phyloP scores from a whole-genome alignment of 2,113 vertebrate genomes.

The Enhydra lutris region DNA sequence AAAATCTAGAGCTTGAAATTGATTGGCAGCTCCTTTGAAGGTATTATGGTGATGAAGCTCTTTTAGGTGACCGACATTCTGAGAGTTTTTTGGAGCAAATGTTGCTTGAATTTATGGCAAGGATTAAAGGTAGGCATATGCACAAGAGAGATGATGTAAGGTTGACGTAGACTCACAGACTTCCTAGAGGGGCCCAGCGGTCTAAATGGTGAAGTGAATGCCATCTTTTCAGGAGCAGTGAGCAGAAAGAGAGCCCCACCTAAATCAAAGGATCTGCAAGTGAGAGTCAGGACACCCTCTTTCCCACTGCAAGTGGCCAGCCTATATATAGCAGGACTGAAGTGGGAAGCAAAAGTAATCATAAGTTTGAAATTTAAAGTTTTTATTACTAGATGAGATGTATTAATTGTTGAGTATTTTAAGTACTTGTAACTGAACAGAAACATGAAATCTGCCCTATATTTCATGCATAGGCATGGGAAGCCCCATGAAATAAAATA shows the following conservation, averaged over 20 bases:
- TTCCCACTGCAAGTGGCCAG: background rate
- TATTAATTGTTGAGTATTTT: slow-evolving; percentile 7
- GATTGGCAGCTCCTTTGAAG: background rate
- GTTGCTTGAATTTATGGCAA: background rate
- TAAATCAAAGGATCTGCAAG: background rate
- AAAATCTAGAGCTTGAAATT: background rate
- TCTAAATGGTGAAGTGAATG: background rate
- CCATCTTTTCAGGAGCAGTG: background rate
- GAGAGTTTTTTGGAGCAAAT: background rate
- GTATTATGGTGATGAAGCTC: background rate
- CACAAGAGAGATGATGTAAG: background rate
- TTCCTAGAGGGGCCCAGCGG: background rate
- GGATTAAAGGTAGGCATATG: background rate
- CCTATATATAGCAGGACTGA: background rate
- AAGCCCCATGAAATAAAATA: background rate
- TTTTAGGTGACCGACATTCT: background rate
- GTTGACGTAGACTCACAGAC: background rate
- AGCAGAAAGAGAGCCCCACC: background rate
- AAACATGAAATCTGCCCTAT: slow-evolving; percentile 1
- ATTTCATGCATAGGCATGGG: background rate
- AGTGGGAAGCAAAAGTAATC: background rate
- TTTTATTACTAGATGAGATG: background rate
- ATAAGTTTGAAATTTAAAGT: background rate
- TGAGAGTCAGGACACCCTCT: background rate
- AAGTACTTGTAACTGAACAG: background rate